Evolutionary conservation across 2,888 invertebrate genomes (phyloP).

Genomic region (Drosophila fulvimacula): DNA sequence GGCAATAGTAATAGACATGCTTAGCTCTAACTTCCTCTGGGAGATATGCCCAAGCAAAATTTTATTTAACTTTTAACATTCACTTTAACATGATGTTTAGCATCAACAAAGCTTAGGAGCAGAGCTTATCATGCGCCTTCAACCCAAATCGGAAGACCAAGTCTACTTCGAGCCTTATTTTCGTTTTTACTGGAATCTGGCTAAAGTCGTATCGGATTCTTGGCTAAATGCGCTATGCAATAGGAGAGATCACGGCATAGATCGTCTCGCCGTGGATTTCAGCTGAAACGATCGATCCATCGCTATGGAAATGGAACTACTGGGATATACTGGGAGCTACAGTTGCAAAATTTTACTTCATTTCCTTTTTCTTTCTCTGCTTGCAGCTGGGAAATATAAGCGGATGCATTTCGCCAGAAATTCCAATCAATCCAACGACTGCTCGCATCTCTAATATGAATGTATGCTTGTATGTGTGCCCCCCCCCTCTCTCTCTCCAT

Average conservation of each 20-base stretch:
- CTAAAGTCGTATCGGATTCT: neutral
- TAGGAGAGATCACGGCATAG: slow-evolving; percentile 4
- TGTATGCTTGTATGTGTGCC: neutral
- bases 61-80: no score
- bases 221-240: slow-evolving; percentile 1
- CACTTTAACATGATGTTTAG: neutral
- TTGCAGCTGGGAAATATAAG: slow-evolving; percentile 8
- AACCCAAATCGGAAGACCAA: neutral
- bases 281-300: neutral
- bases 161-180: neutral
- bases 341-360: neutral
- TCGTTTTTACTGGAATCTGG: neutral
- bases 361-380: neutral
- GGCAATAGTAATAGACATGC: neutral
- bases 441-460: slow-evolving; percentile 8
- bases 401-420: slow-evolving; percentile 22
- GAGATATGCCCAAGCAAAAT: no score
- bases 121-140: neutral
- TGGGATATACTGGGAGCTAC: no score
- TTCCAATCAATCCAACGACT: slow-evolving; percentile 21
- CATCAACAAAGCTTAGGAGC: neutral
- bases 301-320: neutral
- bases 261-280: slow-evolving; percentile 44
- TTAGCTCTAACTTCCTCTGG: no score
- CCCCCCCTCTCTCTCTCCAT: neutral